Conservation (phyloP, 2,888 invertebrate species). For the Eubasilissa splendida region DNA sequence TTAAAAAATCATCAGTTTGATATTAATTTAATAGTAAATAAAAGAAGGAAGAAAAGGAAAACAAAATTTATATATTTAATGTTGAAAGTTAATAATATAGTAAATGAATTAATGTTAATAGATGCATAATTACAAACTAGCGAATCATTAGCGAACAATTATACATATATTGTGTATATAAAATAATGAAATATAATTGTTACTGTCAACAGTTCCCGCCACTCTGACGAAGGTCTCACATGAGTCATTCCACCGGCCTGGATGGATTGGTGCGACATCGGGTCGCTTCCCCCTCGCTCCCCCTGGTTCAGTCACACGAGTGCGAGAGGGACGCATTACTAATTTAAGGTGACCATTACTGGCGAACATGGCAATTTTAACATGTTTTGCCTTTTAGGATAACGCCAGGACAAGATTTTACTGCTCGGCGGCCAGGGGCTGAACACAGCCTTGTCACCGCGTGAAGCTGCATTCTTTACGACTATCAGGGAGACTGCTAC, state of each 20-base stretch:
- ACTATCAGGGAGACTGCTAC: too few species aligned
- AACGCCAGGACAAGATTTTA: conserved; percentile 46
- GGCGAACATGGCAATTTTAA: conserved; percentile 55
- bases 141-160: too few species aligned
- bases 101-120: too few species aligned
- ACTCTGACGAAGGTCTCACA: conserved; percentile 49
- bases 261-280: conserved; percentile 13
- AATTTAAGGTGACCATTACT: conserved; percentile 55
- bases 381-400: conserved; percentile 57
- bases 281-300: neutral
- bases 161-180: too few species aligned
- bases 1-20: too few species aligned
- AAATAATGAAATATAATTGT: too few species aligned
- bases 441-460: neutral
- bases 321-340: conserved; percentile 37
- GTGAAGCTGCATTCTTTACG: neutral
- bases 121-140: too few species aligned
- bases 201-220: neutral
- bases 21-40: too few species aligned
- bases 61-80: too few species aligned
- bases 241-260: conserved; percentile 42
- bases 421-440: conserved; percentile 9
- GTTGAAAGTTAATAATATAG: too few species aligned
- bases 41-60: too few species aligned
- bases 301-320: neutral